These are phyloP conservation scores for Cryptosula pallasiana DNA, from an alignment of 2,888 invertebrate genomes.

Conservation along the genomic window DNA sequence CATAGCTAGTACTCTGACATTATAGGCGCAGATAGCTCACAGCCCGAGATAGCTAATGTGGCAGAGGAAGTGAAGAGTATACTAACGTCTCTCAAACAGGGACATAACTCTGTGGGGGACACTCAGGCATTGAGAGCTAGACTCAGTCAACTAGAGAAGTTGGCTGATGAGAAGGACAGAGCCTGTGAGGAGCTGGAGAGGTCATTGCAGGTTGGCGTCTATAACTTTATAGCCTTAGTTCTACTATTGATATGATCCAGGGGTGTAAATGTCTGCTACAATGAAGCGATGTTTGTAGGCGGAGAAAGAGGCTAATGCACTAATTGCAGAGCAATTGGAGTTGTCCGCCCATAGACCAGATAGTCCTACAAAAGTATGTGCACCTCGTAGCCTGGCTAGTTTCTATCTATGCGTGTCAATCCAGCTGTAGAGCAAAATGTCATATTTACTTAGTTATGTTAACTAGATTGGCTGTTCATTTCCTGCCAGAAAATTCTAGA, in stretches of 20 bases:
- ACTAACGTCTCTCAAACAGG: conserved; percentile 15
- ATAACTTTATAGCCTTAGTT: too few species aligned
- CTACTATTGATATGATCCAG: too few species aligned
- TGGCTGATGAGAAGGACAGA: conserved; percentile 12
- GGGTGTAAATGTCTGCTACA: too few species aligned
- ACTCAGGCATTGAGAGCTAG: not conserved
- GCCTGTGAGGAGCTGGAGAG: not conserved
- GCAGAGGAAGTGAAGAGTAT: conserved; percentile 19
- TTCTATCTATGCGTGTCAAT: too few species aligned
- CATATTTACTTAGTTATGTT: too few species aligned
- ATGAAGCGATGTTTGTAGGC: not conserved
- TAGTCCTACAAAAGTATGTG: not conserved
- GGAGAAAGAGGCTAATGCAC: conserved; percentile 10
- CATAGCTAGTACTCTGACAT: too few species aligned
- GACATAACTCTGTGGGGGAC: not conserved
- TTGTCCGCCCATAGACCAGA: not conserved
- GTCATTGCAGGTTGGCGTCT: conserved; percentile 19
- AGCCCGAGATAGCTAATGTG: conserved; percentile 11
- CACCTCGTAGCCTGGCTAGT: not conserved
- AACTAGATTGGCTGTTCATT: too few species aligned
- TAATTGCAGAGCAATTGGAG: not conserved
- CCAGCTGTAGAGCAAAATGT: too few species aligned
- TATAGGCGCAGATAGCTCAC: not conserved
- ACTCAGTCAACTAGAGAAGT: not conserved
- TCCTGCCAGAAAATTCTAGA: too few species aligned